A percentile compares a stretch with the other conserved stretches of the same genome.
Conservation (phyloP, 2,797 vertebrate species). For the Emys orbicularis region DNA sequence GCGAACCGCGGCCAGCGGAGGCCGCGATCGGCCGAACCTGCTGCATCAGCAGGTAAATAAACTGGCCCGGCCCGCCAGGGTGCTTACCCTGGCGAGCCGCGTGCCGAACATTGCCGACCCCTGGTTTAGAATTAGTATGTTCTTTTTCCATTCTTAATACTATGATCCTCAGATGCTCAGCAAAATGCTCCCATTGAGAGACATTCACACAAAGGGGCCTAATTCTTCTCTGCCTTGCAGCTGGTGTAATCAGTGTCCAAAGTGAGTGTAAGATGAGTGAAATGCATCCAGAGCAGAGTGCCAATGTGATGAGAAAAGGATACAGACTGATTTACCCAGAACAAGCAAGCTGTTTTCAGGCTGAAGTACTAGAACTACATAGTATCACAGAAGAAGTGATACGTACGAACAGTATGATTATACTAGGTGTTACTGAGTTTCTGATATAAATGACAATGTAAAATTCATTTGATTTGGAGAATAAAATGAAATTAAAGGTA, state of each 20-base stretch:
- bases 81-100: no score
- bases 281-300: neutral
- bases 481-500: neutral
- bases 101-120: no score
- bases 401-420: neutral
- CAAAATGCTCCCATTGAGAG: accelerated
- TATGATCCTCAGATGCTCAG: neutral
- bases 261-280: neutral
- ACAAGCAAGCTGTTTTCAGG: neutral
- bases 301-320: neutral
- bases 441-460: neutral
- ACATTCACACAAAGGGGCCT: neutral
- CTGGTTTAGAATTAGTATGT: no score
- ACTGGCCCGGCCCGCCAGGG: no score
- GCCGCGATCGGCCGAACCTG: no score
- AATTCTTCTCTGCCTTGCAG: neutral
- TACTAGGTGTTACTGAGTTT: neutral
- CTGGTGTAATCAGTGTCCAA: neutral
- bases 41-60: no score
- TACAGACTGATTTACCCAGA: neutral
- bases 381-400: neutral
- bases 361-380: neutral
- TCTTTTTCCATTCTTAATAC: neutral
- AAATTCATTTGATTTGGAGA: neutral
- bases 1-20: no score